These are phyloP conservation scores for Plusia festucae DNA, from an alignment of 2,888 invertebrate species.

Conservation along the genomic window DNA sequence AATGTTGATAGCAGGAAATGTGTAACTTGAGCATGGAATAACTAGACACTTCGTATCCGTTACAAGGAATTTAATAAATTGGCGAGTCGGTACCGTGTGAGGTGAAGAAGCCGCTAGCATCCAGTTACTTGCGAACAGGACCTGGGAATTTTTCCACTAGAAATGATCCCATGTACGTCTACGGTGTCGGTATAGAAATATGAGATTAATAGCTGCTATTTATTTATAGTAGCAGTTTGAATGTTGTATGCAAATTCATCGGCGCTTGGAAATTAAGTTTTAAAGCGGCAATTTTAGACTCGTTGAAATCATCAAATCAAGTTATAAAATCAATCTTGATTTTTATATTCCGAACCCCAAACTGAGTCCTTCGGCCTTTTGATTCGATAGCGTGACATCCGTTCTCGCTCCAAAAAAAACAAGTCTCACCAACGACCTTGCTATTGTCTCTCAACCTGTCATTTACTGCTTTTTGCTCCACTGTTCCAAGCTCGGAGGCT, in stretches of 20 bases:
- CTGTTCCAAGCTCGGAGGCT: conserved; percentile 24
- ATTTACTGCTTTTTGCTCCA: conserved; percentile 55
- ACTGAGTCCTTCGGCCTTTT: conserved; percentile 30
- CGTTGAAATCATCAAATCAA: conserved; percentile 16
- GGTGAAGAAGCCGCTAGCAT: conserved; percentile 25
- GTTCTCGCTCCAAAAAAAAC: conserved; percentile 69
- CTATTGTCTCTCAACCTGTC: conserved; percentile 70
- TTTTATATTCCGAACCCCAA: conserved; percentile 29
- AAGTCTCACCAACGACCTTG: conserved; percentile 72
- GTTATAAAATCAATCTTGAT: conserved; percentile 19
- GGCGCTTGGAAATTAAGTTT: not conserved
- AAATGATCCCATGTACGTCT: not conserved
- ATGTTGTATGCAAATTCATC: not conserved
- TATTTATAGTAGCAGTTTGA: not conserved
- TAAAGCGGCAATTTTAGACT: not conserved
- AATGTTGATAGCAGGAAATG: conserved; percentile 41
- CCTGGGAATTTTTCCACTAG: conserved; percentile 16
- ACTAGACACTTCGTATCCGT: conserved; percentile 47
- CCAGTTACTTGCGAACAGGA: conserved; percentile 35
- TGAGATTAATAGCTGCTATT: not conserved
- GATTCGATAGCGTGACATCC: conserved; percentile 69
- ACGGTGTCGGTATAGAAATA: conserved; percentile 1
- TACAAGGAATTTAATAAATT: conserved; percentile 43
- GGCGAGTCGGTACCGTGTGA: conserved; percentile 15
- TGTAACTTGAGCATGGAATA: conserved; percentile 43